Percentiles rank a stretch among this genome's conserved stretches.
Evolutionary conservation across 2,888 invertebrate species (phyloP).

Genomic region (Frankliniella intonsa): DNA sequence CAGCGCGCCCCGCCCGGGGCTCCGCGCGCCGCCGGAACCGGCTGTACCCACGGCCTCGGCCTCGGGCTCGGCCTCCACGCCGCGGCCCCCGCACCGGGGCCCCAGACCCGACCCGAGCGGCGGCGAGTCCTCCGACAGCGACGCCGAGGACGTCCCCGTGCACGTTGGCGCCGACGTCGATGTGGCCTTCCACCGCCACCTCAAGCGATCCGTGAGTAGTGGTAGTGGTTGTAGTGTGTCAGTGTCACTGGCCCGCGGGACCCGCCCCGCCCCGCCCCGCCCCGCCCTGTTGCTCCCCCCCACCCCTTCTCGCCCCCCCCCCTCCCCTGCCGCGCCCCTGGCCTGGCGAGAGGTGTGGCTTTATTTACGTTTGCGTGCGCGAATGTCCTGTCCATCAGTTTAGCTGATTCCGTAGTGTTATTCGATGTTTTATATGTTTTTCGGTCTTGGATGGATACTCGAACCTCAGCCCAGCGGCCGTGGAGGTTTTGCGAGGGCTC

Average conservation of each 20-base stretch:
- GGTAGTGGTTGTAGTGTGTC: background rate
- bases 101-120: slow-evolving; percentile 2
- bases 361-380: background rate
- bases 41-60: background rate
- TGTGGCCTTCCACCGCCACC: background rate
- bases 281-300: background rate
- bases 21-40: background rate
- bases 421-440: too few species aligned
- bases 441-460: too few species aligned
- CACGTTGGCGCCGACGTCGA: background rate
- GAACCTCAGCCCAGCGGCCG: too few species aligned
- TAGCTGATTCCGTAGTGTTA: too few species aligned
- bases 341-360: background rate
- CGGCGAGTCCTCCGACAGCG: slow-evolving; percentile 22
- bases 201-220: slow-evolving; percentile 7
- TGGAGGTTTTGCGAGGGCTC: too few species aligned
- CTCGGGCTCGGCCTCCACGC: background rate
- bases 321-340: background rate
- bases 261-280: background rate
- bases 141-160: background rate
- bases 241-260: background rate
- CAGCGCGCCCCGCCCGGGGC: background rate
- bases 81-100: background rate
- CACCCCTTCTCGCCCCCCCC: background rate
- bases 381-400: too few species aligned